phyloP scores from a whole-genome alignment of 37 sponge, comb jelly and placozoan genomes.

The Beroe ovata region DNA sequence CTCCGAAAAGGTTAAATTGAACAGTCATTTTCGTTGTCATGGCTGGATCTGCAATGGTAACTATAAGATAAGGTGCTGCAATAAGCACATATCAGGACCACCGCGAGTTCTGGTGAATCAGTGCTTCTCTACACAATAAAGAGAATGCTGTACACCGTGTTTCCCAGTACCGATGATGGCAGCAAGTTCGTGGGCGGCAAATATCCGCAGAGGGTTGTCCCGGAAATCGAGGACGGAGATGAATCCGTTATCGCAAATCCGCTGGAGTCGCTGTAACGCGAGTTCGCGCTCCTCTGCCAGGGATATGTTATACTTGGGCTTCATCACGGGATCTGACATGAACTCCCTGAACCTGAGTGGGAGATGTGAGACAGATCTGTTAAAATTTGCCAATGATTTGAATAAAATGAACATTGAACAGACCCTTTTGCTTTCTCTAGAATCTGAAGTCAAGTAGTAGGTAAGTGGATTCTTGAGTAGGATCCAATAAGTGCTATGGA shows the following conservation, averaged over 20 bases:
- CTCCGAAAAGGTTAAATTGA: constrained; percentile 60
- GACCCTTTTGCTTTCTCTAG: too few relatives aligned
- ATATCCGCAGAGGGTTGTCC: constrained; percentile 40
- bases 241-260: constrained; percentile 44
- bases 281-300: constrained; percentile 27
- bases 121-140: too few relatives aligned
- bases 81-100: too few relatives aligned
- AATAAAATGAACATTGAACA: too few relatives aligned
- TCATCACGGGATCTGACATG: constrained; percentile 67
- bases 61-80: too few relatives aligned
- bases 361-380: too few relatives aligned
- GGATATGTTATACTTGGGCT: constrained; percentile 44
- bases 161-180: constrained; percentile 60
- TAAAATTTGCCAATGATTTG: too few relatives aligned
- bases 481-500: too few relatives aligned
- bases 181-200: constrained; percentile 66
- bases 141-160: neutral
- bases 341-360: constrained; percentile 41
- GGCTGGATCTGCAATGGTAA: constrained; percentile 63
- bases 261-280: constrained; percentile 2
- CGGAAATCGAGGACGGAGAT: constrained; percentile 42
- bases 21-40: constrained; percentile 66
- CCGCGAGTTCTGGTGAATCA: too few relatives aligned
- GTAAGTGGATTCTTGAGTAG: too few relatives aligned
- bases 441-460: too few relatives aligned